Conservation (phyloP, 2,888 invertebrate species). For the Phania funesta region DNA sequence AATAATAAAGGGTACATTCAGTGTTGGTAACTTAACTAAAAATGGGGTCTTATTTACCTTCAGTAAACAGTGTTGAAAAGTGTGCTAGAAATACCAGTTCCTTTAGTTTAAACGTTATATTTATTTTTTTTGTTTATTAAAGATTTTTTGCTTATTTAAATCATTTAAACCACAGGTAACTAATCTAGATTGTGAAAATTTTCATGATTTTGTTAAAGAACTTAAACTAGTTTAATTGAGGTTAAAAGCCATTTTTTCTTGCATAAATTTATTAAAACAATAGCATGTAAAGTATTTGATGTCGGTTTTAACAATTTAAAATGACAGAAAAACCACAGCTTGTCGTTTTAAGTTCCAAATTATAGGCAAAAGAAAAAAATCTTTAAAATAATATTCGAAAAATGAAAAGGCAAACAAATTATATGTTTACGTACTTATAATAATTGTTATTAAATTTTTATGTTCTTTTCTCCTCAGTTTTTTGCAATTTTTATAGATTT, state of each 20-base stretch:
- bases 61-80: conserved; percentile 59
- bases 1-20: conserved; percentile 13
- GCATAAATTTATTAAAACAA: background rate
- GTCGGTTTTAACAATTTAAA: conserved; percentile 36
- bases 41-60: conserved; percentile 36
- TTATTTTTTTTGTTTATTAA: conserved; percentile 3
- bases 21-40: conserved; percentile 41
- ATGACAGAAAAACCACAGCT: conserved; percentile 52
- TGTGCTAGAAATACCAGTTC: conserved; percentile 10
- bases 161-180: conserved; percentile 69
- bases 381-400: background rate
- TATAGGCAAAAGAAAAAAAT: background rate
- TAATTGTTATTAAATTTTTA: no score
- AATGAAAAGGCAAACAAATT: background rate
- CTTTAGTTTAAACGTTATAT: background rate
- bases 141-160: conserved; percentile 2
- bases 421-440: no score
- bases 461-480: no score
- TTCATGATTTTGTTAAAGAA: conserved; percentile 53
- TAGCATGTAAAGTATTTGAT: conserved; percentile 26
- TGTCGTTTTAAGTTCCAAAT: conserved; percentile 55
- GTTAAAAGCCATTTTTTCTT: conserved; percentile 68
- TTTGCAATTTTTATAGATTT: no score
- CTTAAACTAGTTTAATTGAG: conserved; percentile 71
- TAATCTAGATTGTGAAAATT: conserved; percentile 33